Base-by-base conservation (phyloP, 2,888 invertebrate genomes). In the Netelia fuscicornis region DNA sequence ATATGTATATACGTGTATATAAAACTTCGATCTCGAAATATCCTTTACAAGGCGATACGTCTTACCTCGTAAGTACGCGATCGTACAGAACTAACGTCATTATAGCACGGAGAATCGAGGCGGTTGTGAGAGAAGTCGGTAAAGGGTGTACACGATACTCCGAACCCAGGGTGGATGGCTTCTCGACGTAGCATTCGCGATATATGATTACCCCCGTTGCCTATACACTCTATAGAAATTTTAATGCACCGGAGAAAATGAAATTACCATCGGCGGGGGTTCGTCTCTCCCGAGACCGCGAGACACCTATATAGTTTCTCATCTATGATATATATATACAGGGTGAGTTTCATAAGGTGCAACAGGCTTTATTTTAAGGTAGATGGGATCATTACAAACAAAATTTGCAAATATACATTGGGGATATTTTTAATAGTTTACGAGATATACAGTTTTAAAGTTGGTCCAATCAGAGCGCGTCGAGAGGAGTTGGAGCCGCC, bases 41-140 rank as follows among this genome's bases (percentile, higher is more conserved):
- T 75, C 68, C 13, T 48, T 56, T 80, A 42, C 68, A 52, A 52
- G 52, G 37, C 1, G 23, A 52, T 10, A 75, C 58, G 37, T 75
- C 67, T 52, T 44, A 52, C 42, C 37, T 62, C 62, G 25, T 75
- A 74, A 60, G 60, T 58, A 80, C 54, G 11, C 79, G 79, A 56
- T 74, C 52, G 48, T 62, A 68, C 60, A 68, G 67, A 81, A 81
- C 67, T 81, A 81, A 81, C 62, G 37, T 81, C 68, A 58, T 81
- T 81, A 75, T 25, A 52, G 37, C 52, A 48, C 30, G 30, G 30
- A 30, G 68, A 60, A 42, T 60, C 68, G 68, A 70, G 54, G 62
- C 13, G 30, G 8, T 52, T n/a, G 64, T 48, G 62, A 62, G 37
- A 54, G 64, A 64, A 17, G 54, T 20, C 23, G 52, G 11, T 44